These are phyloP conservation scores for Nephrotoma guestfalica DNA, from an alignment of 2,888 invertebrate species.

Conservation along the genomic window DNA sequence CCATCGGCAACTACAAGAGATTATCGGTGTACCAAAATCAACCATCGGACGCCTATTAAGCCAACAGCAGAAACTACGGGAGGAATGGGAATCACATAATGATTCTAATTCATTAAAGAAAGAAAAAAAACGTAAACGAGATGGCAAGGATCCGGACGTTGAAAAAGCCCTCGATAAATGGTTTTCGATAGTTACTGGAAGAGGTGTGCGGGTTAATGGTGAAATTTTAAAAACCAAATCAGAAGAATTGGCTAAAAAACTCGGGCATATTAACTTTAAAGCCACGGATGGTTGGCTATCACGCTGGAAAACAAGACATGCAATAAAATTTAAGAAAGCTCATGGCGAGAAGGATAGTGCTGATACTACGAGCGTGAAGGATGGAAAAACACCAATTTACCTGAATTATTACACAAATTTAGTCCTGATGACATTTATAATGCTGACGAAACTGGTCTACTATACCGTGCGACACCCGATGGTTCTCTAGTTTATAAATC, in stretches of 20 bases:
- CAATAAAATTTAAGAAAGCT: conserved; percentile 15
- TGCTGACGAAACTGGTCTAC: conserved; percentile 13
- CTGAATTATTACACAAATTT: conserved; percentile 11
- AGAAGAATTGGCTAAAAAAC: conserved; percentile 16
- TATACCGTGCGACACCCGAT: conserved; percentile 15
- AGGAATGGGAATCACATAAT: conserved; percentile 4
- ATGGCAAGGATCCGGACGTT: conserved; percentile 7
- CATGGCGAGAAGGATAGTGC: conserved; percentile 11
- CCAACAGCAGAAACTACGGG: conserved; percentile 3
- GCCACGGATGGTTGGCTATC: conserved; percentile 19
- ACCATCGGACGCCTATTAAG: not conserved
- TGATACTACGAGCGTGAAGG: conserved; percentile 1
- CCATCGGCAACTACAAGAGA: conserved; percentile 1
- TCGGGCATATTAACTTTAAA: conserved; percentile 15
- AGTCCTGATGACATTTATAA: conserved; percentile 14
- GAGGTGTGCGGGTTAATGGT: conserved; percentile 12
- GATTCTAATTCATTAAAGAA: too few relatives aligned
- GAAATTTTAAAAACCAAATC: conserved; percentile 15
- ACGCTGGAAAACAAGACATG: conserved; percentile 17
- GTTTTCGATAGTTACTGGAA: conserved; percentile 13
- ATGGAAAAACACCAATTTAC: conserved; percentile 12
- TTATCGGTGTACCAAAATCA: conserved; percentile 6
- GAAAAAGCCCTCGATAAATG: conserved; percentile 17
- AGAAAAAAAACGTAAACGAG: conserved; percentile 10
- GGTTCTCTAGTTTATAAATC: conserved; percentile 11